phyloP scores from a whole-genome alignment of 2,113 vertebrate species.

The Orycteropus afer region DNA sequence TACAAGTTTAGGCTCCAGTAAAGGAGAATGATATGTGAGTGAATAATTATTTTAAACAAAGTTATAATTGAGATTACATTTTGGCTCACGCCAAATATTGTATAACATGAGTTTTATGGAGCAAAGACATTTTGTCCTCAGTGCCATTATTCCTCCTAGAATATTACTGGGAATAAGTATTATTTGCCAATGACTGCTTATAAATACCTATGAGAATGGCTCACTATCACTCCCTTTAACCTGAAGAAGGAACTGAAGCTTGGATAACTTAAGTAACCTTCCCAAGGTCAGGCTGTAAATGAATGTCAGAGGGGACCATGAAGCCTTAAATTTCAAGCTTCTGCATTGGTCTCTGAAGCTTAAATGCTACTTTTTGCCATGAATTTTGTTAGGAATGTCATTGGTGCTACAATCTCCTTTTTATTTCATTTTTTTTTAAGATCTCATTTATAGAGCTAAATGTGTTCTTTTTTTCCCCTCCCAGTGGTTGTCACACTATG shows the following conservation, averaged over 20 bases:
- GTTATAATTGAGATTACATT: conserved; percentile 54
- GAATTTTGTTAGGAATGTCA: not conserved
- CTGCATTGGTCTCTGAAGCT: not conserved
- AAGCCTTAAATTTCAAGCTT: not conserved
- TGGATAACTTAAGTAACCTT: not conserved
- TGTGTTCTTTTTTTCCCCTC: not conserved
- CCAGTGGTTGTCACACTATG: not conserved
- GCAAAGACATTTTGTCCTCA: conserved; percentile 42
- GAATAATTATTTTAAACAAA: conserved; percentile 62
- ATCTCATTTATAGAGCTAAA: conserved; percentile 6
- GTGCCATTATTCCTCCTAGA: not conserved
- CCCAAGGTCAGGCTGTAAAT: not conserved
- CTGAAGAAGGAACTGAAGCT: not conserved
- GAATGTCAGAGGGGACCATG: not conserved
- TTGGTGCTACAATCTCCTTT: not conserved
- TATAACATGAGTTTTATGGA: conserved; percentile 26
- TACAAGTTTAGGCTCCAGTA: conserved; percentile 58
- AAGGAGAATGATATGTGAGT: conserved; percentile 21
- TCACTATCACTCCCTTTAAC: not conserved
- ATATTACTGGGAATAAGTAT: not conserved
- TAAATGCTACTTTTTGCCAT: conserved; percentile 4
- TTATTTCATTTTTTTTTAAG: not conserved
- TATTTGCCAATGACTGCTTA: not conserved
- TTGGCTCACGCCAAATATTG: conserved; percentile 45
- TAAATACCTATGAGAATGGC: not conserved